A percentile compares a stretch with the other conserved stretches of the same genome.
These are phyloP conservation scores for Maccullochella peelii DNA, from an alignment of 2,113 vertebrate species.

Conservation along the genomic window DNA sequence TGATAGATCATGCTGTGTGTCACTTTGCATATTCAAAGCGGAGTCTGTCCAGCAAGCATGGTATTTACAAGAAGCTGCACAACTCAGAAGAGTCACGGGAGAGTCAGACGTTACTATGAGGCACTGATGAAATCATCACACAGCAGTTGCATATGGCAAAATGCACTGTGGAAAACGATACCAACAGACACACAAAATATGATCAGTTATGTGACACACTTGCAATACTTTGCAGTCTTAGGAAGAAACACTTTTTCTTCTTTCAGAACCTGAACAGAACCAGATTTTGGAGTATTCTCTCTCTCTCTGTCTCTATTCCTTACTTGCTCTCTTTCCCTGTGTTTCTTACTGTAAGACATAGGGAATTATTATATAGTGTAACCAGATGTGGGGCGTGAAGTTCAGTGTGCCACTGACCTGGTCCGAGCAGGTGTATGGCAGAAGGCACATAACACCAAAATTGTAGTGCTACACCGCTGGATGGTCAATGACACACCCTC, in stretches of 20 bases:
- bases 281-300: background rate
- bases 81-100: slow-evolving; percentile 15
- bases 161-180: slow-evolving; percentile 4
- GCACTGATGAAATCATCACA: slow-evolving; percentile 28
- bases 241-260: background rate
- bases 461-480: background rate
- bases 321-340: background rate
- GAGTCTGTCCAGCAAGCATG: slow-evolving; percentile 22
- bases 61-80: slow-evolving; percentile 38
- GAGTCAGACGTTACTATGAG: slow-evolving; percentile 10
- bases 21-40: slow-evolving; percentile 37
- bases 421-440: background rate
- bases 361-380: background rate
- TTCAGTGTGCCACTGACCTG: background rate
- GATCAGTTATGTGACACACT: background rate
- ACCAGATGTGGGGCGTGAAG: background rate
- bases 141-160: background rate
- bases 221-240: slow-evolving; percentile 1
- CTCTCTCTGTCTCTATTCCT: background rate
- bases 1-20: slow-evolving; percentile 17
- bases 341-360: background rate
- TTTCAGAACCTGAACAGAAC: background rate
- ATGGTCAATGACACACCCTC: background rate
- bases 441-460: background rate
- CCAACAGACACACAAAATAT: background rate